phyloP scores from a whole-genome alignment of 2,113 vertebrate genomes.

The Gasterosteus nipponicus region DNA sequence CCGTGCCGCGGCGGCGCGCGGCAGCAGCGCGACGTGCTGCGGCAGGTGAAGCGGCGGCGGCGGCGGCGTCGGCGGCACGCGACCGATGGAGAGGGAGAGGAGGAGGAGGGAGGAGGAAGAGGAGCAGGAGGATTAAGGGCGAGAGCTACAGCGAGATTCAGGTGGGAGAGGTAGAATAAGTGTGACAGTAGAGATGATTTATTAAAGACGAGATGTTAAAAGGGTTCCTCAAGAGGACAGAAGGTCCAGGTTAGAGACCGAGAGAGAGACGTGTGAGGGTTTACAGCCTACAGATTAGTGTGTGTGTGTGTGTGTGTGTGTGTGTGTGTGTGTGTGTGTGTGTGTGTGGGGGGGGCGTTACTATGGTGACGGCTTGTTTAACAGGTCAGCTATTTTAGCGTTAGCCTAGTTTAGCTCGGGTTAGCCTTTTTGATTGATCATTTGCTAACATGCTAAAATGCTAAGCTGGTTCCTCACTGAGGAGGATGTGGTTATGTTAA shows the following conservation, averaged over 20 bases:
- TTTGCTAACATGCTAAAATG: constrained; percentile 31
- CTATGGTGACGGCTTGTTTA: background rate
- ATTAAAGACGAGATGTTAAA: no score
- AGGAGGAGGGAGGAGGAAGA: constrained; percentile 29
- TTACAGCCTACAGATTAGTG: background rate
- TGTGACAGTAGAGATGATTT: no score
- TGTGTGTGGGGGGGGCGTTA: background rate
- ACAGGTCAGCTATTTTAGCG: constrained; percentile 46
- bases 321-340: background rate
- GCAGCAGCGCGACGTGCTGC: constrained; percentile 24
- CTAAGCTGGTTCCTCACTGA: no score
- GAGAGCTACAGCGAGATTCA: constrained; percentile 36
- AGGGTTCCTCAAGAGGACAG: no score
- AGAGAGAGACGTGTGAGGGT: background rate
- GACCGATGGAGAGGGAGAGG: background rate
- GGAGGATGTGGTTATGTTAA: no score
- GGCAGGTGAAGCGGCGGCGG: constrained; percentile 44
- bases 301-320: background rate
- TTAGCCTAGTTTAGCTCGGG: constrained; percentile 25
- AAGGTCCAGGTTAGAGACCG: background rate
- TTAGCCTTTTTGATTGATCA: constrained; percentile 48
- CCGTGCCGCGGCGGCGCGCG: background rate
- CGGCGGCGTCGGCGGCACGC: constrained; percentile 20
- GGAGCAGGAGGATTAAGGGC: constrained; percentile 31
- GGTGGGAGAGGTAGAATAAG: constrained; percentile 43